Percentiles rank a stretch among this genome's conserved stretches.
phyloP scores from a whole-genome alignment of 2,888 invertebrate species.

The Nomada lathburiana region DNA sequence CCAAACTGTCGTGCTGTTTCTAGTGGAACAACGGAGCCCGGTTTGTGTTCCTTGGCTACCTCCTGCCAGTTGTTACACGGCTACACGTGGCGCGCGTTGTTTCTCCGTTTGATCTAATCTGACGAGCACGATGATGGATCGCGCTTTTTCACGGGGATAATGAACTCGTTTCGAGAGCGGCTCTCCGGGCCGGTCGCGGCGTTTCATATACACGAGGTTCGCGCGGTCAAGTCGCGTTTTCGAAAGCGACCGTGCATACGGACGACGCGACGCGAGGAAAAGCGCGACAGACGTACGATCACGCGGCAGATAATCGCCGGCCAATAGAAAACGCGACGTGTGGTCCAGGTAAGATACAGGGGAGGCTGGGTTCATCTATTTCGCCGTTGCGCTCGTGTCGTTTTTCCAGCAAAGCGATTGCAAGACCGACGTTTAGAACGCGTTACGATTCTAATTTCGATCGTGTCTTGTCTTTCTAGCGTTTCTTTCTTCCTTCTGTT shows the following conservation, averaged over 20 bases:
- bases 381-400: neutral
- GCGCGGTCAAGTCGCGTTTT: conserved; percentile 23
- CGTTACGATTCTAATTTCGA: conserved; percentile 2
- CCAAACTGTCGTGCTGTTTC: conserved; percentile 74
- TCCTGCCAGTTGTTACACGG: conserved; percentile 61
- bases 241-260: conserved; percentile 1
- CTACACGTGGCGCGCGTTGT: conserved; percentile 49
- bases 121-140: conserved; percentile 60
- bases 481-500: too few relatives aligned
- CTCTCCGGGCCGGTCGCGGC: neutral
- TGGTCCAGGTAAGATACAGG: conserved; percentile 14
- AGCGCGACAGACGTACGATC: conserved; percentile 27
- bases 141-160: conserved; percentile 54
- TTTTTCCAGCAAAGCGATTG: neutral
- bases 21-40: conserved; percentile 64
- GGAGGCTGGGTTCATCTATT: neutral
- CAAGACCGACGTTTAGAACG: neutral
- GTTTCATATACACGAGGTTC: neutral
- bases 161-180: conserved; percentile 53
- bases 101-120: conserved; percentile 65
- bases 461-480: neutral
- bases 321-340: conserved; percentile 51
- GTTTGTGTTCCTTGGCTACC: conserved; percentile 48
- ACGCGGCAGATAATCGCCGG: conserved; percentile 21
- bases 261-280: neutral